A percentile compares a stretch with the other conserved stretches of the same genome.
phyloP scores from a whole-genome alignment of 2,888 invertebrate genomes.

The Cantharis rustica region DNA sequence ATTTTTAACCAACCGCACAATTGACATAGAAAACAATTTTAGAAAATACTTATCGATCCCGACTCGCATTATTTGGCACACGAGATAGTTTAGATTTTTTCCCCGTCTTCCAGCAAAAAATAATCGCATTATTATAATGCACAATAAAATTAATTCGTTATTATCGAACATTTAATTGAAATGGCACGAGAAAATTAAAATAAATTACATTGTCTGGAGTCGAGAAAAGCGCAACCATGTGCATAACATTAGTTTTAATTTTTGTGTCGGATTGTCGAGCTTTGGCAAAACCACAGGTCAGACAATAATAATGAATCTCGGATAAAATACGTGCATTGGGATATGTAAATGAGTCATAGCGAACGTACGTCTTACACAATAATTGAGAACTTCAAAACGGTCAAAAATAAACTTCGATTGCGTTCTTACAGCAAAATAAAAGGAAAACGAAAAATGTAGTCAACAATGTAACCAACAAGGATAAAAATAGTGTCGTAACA shows the following conservation, averaged over 20 bases:
- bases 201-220: conserved; percentile 6
- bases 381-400: conserved; percentile 13
- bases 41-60: background rate
- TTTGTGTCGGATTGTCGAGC: conserved; percentile 13
- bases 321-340: conserved; percentile 19
- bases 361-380: conserved; percentile 22
- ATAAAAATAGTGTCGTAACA: conserved; percentile 13
- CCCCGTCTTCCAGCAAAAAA: background rate
- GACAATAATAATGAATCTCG: conserved; percentile 25
- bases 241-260: conserved; percentile 20
- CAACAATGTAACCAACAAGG: conserved; percentile 21
- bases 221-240: conserved; percentile 3
- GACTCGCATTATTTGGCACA: background rate
- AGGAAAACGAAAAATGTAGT: conserved; percentile 1
- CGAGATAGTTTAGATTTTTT: background rate
- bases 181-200: background rate
- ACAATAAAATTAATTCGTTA: background rate
- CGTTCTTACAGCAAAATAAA: conserved; percentile 2
- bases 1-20: background rate
- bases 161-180: background rate
- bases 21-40: background rate
- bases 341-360: conserved; percentile 24
- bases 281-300: conserved; percentile 22
- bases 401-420: conserved; percentile 16
- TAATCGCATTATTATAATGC: background rate